Percentiles rank a stretch among this genome's conserved stretches.
Conservation (phyloP, 2,113 vertebrate species). For the Actinemys pallida region DNA sequence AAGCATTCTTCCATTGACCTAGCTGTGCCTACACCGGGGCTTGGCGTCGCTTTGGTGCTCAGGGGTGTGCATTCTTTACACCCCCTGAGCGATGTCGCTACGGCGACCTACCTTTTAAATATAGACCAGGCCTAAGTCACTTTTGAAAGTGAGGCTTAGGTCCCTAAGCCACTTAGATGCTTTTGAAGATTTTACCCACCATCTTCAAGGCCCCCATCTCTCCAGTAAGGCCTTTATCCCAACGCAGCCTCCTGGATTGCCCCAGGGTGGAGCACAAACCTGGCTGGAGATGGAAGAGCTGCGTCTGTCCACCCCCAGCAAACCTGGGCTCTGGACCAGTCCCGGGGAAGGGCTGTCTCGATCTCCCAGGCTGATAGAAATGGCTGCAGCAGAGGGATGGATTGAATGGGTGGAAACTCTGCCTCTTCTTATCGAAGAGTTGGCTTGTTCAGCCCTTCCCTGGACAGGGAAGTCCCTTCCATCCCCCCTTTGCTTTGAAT, state of each 20-base stretch:
- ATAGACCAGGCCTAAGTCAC: background rate
- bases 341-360: no score
- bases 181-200: background rate
- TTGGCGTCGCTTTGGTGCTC: background rate
- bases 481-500: background rate
- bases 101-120: background rate
- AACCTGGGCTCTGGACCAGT: background rate
- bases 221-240: background rate
- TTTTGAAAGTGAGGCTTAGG: background rate
- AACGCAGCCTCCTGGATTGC: background rate
- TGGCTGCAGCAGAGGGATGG: background rate
- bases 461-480: background rate
- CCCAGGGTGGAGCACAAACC: background rate
- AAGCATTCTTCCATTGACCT: background rate
- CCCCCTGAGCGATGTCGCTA: background rate
- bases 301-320: fast-evolving
- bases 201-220: background rate
- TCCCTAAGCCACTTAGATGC: background rate
- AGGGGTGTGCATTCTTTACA: background rate
- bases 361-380: no score
- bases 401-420: background rate
- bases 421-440: background rate
- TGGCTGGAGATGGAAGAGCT: background rate
- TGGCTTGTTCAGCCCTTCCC: background rate
- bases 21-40: background rate